A percentile compares a stretch with the other conserved stretches of the same genome.
phyloP scores from a whole-genome alignment of 1,140 invertebrate genomes.

The Drosophila serrata region DNA sequence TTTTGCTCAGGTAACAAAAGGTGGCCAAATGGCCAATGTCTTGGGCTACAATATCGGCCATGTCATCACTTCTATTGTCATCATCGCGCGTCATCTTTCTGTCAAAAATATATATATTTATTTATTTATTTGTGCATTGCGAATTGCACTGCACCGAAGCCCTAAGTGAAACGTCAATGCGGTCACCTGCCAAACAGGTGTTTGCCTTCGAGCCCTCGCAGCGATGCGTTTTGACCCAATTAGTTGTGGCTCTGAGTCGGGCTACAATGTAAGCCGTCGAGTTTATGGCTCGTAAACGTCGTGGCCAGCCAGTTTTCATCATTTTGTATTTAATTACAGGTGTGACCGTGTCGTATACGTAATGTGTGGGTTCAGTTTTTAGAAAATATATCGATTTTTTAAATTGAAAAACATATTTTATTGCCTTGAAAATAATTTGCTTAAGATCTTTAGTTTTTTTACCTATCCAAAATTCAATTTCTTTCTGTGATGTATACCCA shows the following conservation, averaged over 20 bases:
- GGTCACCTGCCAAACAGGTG: constrained; percentile 76
- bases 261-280: constrained; percentile 60
- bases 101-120: constrained; percentile 74
- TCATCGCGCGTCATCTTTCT: constrained; percentile 73
- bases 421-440: neutral
- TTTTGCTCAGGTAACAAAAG: neutral
- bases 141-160: constrained; percentile 34
- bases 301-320: constrained; percentile 50
- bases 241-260: constrained; percentile 50
- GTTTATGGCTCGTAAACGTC: constrained; percentile 79
- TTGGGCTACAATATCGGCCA: constrained; percentile 43
- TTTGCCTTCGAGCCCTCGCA: constrained; percentile 10
- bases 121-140: constrained; percentile 80
- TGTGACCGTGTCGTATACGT: constrained; percentile 59
- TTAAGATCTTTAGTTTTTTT: no score
- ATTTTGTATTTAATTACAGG: constrained; percentile 57
- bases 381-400: neutral
- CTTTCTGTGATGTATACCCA: neutral
- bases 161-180: constrained; percentile 75
- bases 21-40: constrained; percentile 28
- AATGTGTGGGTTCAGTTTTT: constrained; percentile 9
- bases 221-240: constrained; percentile 66
- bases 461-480: neutral
- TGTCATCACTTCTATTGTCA: constrained; percentile 80
- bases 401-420: neutral